These are phyloP conservation scores for Amphimedon queenslandica DNA, from an alignment of 37 sponge, comb jelly and placozoan genomes.

Conservation along the genomic window DNA sequence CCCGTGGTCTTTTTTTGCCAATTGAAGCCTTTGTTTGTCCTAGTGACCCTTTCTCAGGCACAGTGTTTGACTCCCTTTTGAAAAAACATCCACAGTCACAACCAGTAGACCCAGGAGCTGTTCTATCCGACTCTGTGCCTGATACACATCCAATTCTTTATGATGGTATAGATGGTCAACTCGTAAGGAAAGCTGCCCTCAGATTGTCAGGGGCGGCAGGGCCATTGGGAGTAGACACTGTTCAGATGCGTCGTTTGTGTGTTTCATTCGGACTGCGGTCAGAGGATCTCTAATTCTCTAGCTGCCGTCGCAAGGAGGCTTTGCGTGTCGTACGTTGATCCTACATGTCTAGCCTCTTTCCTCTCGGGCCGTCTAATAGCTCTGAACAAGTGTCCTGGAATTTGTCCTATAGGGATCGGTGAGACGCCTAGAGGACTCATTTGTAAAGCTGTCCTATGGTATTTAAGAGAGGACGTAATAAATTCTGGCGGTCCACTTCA, in stretches of 20 bases:
- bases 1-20: not conserved
- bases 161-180: conserved; percentile 35
- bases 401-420: conserved; percentile 49
- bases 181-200: conserved; percentile 25
- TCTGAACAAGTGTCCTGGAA: conserved; percentile 52
- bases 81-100: conserved; percentile 24
- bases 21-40: not conserved
- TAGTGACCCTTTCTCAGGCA: not conserved
- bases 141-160: conserved; percentile 17
- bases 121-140: not conserved
- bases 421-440: conserved; percentile 37
- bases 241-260: conserved; percentile 31
- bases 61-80: conserved; percentile 6
- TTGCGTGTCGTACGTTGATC: conserved; percentile 34
- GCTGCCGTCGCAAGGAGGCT: conserved; percentile 37
- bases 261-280: conserved; percentile 29
- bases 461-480: conserved; percentile 23
- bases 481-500: conserved; percentile 41
- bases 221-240: conserved; percentile 43
- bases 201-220: conserved; percentile 36
- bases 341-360: conserved; percentile 15
- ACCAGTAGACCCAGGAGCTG: not conserved
- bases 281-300: conserved; percentile 30
- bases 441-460: conserved; percentile 22
- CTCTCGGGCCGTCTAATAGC: conserved; percentile 51